Base-by-base conservation (phyloP, 2,113 vertebrate genomes). In the Indri indri region DNA sequence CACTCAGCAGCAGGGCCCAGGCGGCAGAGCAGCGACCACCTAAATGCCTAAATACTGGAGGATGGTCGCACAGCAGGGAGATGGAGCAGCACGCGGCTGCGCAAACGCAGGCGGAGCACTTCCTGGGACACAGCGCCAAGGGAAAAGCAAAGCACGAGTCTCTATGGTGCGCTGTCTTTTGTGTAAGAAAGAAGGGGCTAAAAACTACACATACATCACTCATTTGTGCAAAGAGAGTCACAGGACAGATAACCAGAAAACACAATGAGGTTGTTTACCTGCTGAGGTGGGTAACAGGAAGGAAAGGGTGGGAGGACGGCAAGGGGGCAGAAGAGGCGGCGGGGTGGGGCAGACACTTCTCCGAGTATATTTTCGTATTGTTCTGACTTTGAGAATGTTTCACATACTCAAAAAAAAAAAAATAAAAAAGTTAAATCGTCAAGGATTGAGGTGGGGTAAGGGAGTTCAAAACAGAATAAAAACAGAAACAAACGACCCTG, bases 301-400 rank as follows among this genome's bases (percentile, higher is more conserved):
- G 27, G 10, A 57, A 59, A 59, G 50, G 2, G 32, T 52, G 27
- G 45, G 45, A 52, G 18, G 45, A 77, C 34, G 27, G 45, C n/a
- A 81, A 18, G 40, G 9, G 27, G 54, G 22, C 52, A 30, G 52
- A 52, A 88, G 40, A 52, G 57, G 14, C n/a, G n/a, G 14, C 0
- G 0, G 7, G 6, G 3, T 0, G 6, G 70, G 11, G 11, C 4
- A 6, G 57, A 16, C 40, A n/a, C 7, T 45, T 70, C n/a, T 61
- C 47, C 61, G 61, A 70, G 61, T 45, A 61, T 14, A 66, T 6
- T 82, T 68, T 63, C 10, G 0, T 52, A 27, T 52, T 13, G 30
- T 34, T 88, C 57, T 50, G 34, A 81, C 27, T 89, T 89, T 61
- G 32, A 71, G 54, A 94, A 16, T 59, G 59, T 66, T 16, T 90